Evolutionary conservation across 2,888 invertebrate genomes (phyloP).

Genomic region (Frankliniella intonsa): DNA sequence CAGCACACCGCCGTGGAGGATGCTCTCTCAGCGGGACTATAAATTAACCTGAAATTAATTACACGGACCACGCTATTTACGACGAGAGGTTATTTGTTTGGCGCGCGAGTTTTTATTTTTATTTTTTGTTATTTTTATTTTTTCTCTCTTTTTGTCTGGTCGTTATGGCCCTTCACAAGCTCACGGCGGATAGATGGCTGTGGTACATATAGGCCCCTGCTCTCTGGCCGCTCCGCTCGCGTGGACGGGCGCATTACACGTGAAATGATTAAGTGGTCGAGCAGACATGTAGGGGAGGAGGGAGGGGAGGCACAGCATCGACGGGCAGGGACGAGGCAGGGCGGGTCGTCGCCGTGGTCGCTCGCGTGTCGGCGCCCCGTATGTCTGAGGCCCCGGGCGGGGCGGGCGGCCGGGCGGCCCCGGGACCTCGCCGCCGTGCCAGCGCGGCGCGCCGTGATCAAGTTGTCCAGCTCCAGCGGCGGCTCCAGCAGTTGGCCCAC

Average conservation of each 20-base stretch:
- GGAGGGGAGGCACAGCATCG: not conserved
- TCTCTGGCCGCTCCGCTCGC: no score
- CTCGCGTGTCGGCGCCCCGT: not conserved
- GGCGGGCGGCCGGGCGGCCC: no score
- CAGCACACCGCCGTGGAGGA: not conserved
- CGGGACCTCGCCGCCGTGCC: no score
- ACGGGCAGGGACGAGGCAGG: no score
- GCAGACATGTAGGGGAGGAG: not conserved
- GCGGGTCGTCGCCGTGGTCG: not conserved
- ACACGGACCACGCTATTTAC: slow-evolving; percentile 12
- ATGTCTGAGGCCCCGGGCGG: no score
- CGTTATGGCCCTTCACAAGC: not conserved
- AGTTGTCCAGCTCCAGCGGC: no score
- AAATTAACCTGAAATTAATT: slow-evolving; percentile 24
- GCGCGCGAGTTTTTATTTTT: not conserved
- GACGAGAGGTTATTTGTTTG: slow-evolving; percentile 4
- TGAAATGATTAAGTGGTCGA: slow-evolving; percentile 6
- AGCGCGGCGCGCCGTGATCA: no score
- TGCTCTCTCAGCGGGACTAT: not conserved
- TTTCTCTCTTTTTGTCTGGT: not conserved
- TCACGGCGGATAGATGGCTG: not conserved
- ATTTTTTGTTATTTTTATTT: not conserved
- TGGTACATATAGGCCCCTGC: not conserved
- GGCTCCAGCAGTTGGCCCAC: no score
- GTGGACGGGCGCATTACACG: not conserved